Conservation (phyloP, 2,888 invertebrate genomes). For the Caenorhabditis sp. region DNA sequence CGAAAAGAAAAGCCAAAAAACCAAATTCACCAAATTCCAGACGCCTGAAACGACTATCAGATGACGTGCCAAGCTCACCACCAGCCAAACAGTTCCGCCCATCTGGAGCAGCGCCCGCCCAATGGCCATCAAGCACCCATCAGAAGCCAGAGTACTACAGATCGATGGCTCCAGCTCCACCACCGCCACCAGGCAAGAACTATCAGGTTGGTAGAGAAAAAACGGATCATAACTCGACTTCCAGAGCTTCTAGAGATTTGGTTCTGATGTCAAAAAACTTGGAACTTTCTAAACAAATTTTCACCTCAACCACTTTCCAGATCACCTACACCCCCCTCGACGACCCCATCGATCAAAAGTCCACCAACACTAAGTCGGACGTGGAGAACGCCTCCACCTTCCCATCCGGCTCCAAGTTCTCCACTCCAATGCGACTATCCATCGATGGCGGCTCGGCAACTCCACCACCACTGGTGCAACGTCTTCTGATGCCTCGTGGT, state of each 20-base stretch:
- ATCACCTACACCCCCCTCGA: slow-evolving; percentile 67
- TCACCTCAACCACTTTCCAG: slow-evolving; percentile 9
- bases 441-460: slow-evolving; percentile 48
- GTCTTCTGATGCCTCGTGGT: slow-evolving; percentile 38
- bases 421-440: slow-evolving; percentile 60
- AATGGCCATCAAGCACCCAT: slow-evolving; percentile 61
- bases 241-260: neutral
- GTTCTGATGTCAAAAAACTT: neutral
- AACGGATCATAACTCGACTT: neutral
- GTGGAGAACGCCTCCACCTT: slow-evolving; percentile 45
- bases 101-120: slow-evolving; percentile 60
- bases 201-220: slow-evolving; percentile 69
- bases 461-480: slow-evolving; percentile 28
- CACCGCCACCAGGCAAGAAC: slow-evolving; percentile 77
- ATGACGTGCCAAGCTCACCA: slow-evolving; percentile 64
- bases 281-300: neutral
- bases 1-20: neutral
- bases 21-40: slow-evolving; percentile 35
- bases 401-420: slow-evolving; percentile 38
- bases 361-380: slow-evolving; percentile 52
- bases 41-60: slow-evolving; percentile 69
- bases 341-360: slow-evolving; percentile 54
- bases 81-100: slow-evolving; percentile 69
- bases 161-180: slow-evolving; percentile 73
- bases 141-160: slow-evolving; percentile 74